A percentile compares a stretch with the other conserved stretches of the same genome.
These are phyloP conservation scores for Sialis lutaria DNA, from an alignment of 2,888 invertebrate genomes.

Conservation along the genomic window DNA sequence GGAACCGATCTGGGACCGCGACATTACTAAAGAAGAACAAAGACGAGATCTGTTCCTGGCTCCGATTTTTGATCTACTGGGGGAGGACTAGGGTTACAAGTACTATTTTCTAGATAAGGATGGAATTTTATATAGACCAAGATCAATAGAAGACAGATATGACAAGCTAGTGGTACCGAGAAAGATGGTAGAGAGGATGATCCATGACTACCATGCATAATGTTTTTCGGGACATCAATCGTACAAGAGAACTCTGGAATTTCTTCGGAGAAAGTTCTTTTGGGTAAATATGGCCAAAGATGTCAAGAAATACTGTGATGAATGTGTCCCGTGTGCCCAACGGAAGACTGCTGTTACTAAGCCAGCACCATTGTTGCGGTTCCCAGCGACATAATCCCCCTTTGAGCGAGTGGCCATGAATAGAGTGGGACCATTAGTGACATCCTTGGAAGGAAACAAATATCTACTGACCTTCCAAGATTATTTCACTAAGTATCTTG, in stretches of 20 bases:
- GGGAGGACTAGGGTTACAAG: neutral
- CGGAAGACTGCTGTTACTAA: slow-evolving; percentile 8
- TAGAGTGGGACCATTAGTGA: no score
- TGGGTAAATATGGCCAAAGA: slow-evolving; percentile 11
- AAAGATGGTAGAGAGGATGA: no score
- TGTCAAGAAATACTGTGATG: slow-evolving; percentile 8
- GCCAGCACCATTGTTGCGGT: slow-evolving; percentile 8
- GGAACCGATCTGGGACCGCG: slow-evolving; percentile 3
- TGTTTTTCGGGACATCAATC: no score
- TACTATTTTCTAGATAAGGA: no score
- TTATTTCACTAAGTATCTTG: no score
- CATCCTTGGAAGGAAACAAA: neutral
- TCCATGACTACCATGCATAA: no score
- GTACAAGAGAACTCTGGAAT: slow-evolving; percentile 9
- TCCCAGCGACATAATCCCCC: no score
- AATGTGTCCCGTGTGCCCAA: slow-evolving; percentile 11
- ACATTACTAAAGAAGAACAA: neutral
- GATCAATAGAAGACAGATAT: no score
- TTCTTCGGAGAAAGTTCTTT: slow-evolving; percentile 8
- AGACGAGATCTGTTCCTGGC: neutral
- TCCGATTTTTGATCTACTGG: neutral
- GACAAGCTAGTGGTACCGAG: no score
- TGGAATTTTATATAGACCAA: no score
- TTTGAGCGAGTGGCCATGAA: no score
- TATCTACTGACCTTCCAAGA: no score